Base-by-base conservation (phyloP, 1,140 invertebrate species). In the Drosophila simulans region DNA sequence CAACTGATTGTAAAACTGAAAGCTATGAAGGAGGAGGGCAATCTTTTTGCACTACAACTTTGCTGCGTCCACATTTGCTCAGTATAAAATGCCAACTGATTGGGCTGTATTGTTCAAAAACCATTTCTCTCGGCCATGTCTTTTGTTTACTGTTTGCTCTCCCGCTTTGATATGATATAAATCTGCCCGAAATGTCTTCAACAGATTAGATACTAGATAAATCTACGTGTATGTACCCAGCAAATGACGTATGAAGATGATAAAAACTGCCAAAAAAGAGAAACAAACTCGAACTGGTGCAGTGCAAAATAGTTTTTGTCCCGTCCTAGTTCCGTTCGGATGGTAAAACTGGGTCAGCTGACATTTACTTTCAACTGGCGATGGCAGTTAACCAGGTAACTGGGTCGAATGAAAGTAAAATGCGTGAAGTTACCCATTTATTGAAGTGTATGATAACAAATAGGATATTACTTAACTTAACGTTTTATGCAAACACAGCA, bases 201-300 rank as follows among this genome's bases (percentile, higher is more conserved):
- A 31, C 31, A 83, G 83, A 89, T 88, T 77, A 89, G 84, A 88
- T 89, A 83, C 20, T 52, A 52, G n/a, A 17, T 71, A 60, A 63
- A 43, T 39, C 35, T 66, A 17, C 39, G 40, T 8, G 39, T 45
- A 59, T 59, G 43, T 46, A 58, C 31, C 17, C 5, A 56, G 22
- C 42, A 22, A 74, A 56, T 63, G 78, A 77, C 82, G 83, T 68
- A 60, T n/a, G 35, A 4, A 31, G 46, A 17, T 2, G 52, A 60
- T 4, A 4, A 42, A 48, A 40, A 37, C 48, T 48, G 54, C 72
- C 49, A 75, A 64, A 66, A 75, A 43, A 27, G 12, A 48, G 40
- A 49, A 35, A 13, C 34, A 40, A n/a, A 31, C 8, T 31, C 27
- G 5, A 54, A 39, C 72, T 76, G 54, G 48, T 42, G 27, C 71